Evolutionary conservation across 2,113 vertebrate genomes (phyloP).

Genomic region (Nasalis larvatus): DNA sequence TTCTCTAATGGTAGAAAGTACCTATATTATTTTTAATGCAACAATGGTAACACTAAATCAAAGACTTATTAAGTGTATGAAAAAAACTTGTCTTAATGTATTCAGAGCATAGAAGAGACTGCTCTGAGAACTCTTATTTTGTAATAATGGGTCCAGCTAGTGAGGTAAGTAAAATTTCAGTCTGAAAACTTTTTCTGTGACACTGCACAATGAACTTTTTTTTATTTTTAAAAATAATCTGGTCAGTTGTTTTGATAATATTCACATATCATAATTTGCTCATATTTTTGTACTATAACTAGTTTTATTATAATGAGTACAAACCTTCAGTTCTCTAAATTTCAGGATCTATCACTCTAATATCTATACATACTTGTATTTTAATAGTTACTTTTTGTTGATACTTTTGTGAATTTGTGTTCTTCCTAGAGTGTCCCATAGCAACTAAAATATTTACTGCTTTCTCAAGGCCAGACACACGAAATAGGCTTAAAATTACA

Average conservation of each 20-base stretch:
- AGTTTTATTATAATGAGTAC: background rate
- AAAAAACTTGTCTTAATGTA: background rate
- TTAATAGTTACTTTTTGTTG: background rate
- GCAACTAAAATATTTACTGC: constrained; percentile 25
- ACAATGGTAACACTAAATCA: background rate
- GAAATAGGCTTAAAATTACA: constrained; percentile 53
- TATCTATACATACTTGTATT: background rate
- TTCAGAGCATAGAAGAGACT: background rate
- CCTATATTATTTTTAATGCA: background rate
- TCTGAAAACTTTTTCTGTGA: constrained; percentile 14
- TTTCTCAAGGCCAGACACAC: constrained; percentile 40
- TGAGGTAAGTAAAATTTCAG: background rate
- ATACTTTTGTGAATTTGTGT: constrained; percentile 10
- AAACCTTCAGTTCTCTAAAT: background rate
- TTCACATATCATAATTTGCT: background rate
- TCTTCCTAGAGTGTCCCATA: constrained; percentile 9
- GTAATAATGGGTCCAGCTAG: background rate
- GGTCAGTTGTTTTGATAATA: background rate
- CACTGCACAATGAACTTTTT: constrained; percentile 10
- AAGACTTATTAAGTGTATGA: background rate
- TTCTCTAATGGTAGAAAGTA: background rate
- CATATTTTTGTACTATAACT: background rate
- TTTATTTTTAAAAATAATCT: constrained; percentile 49
- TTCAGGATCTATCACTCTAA: background rate
- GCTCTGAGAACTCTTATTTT: background rate